Conservation (phyloP, 2,888 invertebrate species). For the Prenolepis imparis region DNA sequence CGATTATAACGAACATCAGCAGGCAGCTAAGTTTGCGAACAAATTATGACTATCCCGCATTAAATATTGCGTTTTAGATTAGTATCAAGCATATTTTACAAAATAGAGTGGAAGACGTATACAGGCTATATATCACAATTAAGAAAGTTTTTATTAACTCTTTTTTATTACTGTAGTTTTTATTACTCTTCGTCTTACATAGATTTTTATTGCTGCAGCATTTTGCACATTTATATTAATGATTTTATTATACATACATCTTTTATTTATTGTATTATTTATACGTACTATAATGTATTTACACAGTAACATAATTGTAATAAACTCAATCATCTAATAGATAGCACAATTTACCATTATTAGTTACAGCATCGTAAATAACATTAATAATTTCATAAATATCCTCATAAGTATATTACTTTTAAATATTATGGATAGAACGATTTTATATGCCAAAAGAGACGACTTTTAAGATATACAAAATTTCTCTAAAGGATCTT, state of each 20-base stretch:
- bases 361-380: neutral
- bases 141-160: neutral
- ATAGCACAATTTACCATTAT: neutral
- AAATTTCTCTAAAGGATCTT: conserved; percentile 52
- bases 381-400: conserved; percentile 8
- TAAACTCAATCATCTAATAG: neutral
- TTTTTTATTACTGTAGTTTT: neutral
- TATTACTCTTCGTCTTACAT: neutral
- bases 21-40: conserved; percentile 29
- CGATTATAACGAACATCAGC: conserved; percentile 45
- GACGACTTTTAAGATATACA: conserved; percentile 12
- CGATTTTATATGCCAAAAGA: conserved; percentile 53
- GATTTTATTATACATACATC: neutral
- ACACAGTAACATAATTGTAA: neutral
- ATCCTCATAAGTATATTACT: neutral
- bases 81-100: conserved; percentile 5
- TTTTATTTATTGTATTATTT: conserved; percentile 1
- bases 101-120: neutral
- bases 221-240: neutral
- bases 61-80: conserved; percentile 32
- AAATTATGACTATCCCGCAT: conserved; percentile 21
- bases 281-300: neutral
- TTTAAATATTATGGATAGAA: conserved; percentile 42
- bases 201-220: neutral
- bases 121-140: neutral